These are phyloP conservation scores for Trissolcus japonicus DNA, from an alignment of 2,888 invertebrate species.

Conservation along the genomic window DNA sequence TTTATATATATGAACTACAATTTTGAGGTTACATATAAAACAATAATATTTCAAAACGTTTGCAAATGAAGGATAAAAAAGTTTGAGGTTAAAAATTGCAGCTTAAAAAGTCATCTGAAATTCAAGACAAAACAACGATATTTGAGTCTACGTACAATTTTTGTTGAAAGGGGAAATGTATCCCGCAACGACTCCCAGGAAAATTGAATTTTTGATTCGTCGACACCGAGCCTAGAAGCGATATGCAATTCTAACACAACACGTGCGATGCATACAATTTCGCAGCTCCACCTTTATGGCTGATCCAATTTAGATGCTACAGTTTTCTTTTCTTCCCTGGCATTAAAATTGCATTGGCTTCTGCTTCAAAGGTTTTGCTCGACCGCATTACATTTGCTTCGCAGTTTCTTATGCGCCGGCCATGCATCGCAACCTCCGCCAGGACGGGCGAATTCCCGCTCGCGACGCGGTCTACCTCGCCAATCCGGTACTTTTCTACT, in stretches of 20 bases:
- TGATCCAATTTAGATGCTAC: constrained; percentile 66
- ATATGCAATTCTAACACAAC: constrained; percentile 24
- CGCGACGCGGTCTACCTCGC: constrained; percentile 4
- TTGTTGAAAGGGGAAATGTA: not conserved
- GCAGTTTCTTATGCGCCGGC: constrained; percentile 36
- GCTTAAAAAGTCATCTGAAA: not conserved
- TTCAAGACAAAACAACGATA: not conserved
- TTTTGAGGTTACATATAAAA: too few relatives aligned
- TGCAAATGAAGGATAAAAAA: too few relatives aligned
- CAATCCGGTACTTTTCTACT: constrained; percentile 11
- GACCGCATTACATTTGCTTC: constrained; percentile 54
- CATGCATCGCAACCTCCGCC: constrained; percentile 40
- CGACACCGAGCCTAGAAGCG: too few relatives aligned
- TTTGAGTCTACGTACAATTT: not conserved
- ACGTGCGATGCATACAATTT: constrained; percentile 50
- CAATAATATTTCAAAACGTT: too few relatives aligned
- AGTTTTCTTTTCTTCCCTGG: constrained; percentile 54
- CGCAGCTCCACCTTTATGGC: constrained; percentile 36
- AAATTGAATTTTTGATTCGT: constrained; percentile 13
- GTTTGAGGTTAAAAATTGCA: not conserved
- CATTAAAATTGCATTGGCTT: constrained; percentile 66
- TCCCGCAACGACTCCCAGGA: not conserved
- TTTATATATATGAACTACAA: too few relatives aligned
- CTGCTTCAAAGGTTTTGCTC: constrained; percentile 59
- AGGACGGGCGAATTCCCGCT: constrained; percentile 28